Base-by-base conservation (phyloP, 2,113 vertebrate genomes). In the Taxidea taxus region DNA sequence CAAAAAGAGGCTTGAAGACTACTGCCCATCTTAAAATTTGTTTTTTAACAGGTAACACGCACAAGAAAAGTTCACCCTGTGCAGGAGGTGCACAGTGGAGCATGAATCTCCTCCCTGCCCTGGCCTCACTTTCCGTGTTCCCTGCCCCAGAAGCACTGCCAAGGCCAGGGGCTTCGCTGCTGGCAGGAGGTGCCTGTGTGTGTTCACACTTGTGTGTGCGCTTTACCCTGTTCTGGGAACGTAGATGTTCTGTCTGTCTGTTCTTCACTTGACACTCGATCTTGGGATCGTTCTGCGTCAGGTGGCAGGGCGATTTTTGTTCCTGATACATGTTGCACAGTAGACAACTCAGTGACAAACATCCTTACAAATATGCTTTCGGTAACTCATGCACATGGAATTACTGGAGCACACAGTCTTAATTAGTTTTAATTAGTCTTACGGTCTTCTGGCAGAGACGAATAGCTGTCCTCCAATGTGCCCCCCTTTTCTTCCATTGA, bases 341-440 rank as follows among this genome's bases (percentile, higher is more conserved):
- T 49, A 47, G 62, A 91, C 60, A 47, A 3, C 6, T 9, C 31
- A 39, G 49, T 29, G 51, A 75, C 42, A 62, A 47, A 37, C 82
- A n/a, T 49, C 84, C 25, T 68, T 87, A 51, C 8, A 75, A 75
- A 74, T 87, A 49, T 37, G 87, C 87, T 86, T 90, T 87, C 39
- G 47, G 74, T 91, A 77, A 88, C 66, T 88, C 34, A 16, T 20
- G 56, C 42, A 83, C 64, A 15, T 51, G 42, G 66, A 42, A 42
- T 88, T 77, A 42, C 58, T 70, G 77, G 68, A 83, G n/a, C 47
- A 49, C 39, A 74, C 4, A 25, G 13, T 42, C 75, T 83, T 96
- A 72, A 70, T 85, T 60, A n/a, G 86, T 62, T 60, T 39, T 90
- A 90, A 90, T 66, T 51, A 81, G 64, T 74, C 54, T 44, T 12